Evolutionary conservation across 2,888 invertebrate species (phyloP).

Genomic region (Rotaria magnacalcarata): DNA sequence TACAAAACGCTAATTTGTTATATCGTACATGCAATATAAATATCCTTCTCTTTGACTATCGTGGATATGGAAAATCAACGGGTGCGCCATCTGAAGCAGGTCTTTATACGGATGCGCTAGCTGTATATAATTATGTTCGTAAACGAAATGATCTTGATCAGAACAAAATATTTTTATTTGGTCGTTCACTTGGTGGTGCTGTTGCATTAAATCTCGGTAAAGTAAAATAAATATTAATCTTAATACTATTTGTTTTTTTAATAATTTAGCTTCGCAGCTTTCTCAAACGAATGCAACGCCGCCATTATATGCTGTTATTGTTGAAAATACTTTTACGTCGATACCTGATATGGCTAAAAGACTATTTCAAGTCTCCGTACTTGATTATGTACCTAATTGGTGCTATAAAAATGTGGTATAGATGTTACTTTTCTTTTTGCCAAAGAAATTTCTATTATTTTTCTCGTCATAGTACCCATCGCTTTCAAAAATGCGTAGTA

Average conservation of each 20-base stretch:
- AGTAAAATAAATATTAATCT: not conserved
- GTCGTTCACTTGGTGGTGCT: conserved; percentile 80
- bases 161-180: conserved; percentile 79
- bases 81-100: conserved; percentile 77
- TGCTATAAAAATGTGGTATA: conserved; percentile 84
- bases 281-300: not conserved
- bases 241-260: not conserved
- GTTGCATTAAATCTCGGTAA: conserved; percentile 79
- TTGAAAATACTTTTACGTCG: conserved; percentile 91
- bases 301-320: conserved; percentile 64
- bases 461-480: conserved; percentile 57
- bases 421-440: not conserved
- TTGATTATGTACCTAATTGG: conserved; percentile 71
- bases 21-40: conserved; percentile 78
- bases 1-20: conserved; percentile 80
- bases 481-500: conserved; percentile 68
- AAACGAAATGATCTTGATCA: conserved; percentile 77
- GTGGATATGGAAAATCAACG: conserved; percentile 84
- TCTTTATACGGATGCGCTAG: conserved; percentile 77
- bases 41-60: conserved; percentile 83
- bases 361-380: conserved; percentile 70
- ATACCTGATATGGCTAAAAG: conserved; percentile 85
- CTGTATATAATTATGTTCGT: conserved; percentile 77
- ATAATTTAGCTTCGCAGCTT: not conserved
- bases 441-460: not conserved